Evolutionary conservation across 2,888 invertebrate genomes (phyloP), one percentile per base, ranked within the genome.

Genomic region (Piscicola geometra): DNA sequence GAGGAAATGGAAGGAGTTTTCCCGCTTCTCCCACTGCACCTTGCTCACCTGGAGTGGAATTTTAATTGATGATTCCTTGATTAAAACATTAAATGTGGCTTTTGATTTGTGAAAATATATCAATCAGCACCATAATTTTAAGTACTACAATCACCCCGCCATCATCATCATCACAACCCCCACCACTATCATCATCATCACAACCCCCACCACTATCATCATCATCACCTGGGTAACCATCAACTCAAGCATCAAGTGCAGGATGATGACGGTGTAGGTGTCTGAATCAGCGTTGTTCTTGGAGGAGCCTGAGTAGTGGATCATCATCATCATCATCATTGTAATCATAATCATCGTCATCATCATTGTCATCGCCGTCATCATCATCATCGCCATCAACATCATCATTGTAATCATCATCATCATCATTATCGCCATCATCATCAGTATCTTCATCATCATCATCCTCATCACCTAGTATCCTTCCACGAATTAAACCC

Each of bases 351-450:
- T 70, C 70, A 70, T 70, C 70, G 36, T 70, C 70, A 70, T 70
- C 70, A 70, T 70, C 75, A 75, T 66, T 50, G 68, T 66, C 70
- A 70, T 70, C 70, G 36, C 36, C 70, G 36, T 70, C 70, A 70
- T 70, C 70, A 70, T 35, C 33, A 70, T 47, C 50, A 47, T 47
- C 50, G 21, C 21, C 50, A 47, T 47, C 50, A 47, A 15, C n/a
- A 47, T 47, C 50, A 47, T 47, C 50, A 47, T 47, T 21, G 21
- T 47, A 9, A 47, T 47, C 21, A 47, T 47, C 50, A 47, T 47
- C 50, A 47, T 47, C 50, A 47, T 47, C 9, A 47, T 9, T 21
- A 47, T 21, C 12, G 12, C 9, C 50, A 47, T 47, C 21, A 47
- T 47, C 12, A 9, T 47, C 12, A 47, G 21, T 47, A 47, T n/a